Evolutionary conservation across 2,113 vertebrate genomes (phyloP), one percentile per base, ranked within the genome.

Genomic region (Benitochromis conjunctus): DNA sequence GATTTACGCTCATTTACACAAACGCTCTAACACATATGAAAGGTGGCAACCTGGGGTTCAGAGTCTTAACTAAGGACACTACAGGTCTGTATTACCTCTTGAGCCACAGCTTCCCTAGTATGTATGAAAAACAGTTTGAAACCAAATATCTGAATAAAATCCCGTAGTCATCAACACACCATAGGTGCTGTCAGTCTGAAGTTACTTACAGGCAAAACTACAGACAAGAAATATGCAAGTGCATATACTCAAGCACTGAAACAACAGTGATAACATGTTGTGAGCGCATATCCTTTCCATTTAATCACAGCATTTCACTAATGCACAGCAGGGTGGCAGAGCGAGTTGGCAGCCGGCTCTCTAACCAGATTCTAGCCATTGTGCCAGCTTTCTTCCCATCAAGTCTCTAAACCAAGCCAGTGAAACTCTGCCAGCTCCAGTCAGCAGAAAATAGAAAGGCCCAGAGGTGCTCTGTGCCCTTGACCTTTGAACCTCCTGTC

Each of bases 291-390:
- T 80, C 82, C 56, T 46, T 88, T 91, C 82, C 21, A 4, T 74
- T 94, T 86, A 86, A 93, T 90, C 57, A 81, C 57, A 89, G 80
- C 80, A 31, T 84, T 90, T 87, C 87, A 66, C 79, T 89, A 85
- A 89, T 86, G 64, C 81, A 57, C 90, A 92, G 89, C 88, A 78
- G 76, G 90, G 53, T 71, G 81, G 69, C 53, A 31, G 80, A 57
- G 69, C 9, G 71, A 85, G 87, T 58, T 86, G 82, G 84, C 78
- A 89, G 87, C 38, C 36, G 12, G 69, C 78, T 87, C 71, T 69
- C 77, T 60, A 48, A 46, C 64, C 29, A 82, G 26, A 83, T 71
- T 83, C 60, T 43, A 83, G 66, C 13, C 56, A 56, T 6, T 19
- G 64, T 78, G 88, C 85, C 84, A 69, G 34, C 77, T 5, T 29